Base-by-base conservation (phyloP, 2,888 invertebrate genomes). In the Coelogynopora nodosa region DNA sequence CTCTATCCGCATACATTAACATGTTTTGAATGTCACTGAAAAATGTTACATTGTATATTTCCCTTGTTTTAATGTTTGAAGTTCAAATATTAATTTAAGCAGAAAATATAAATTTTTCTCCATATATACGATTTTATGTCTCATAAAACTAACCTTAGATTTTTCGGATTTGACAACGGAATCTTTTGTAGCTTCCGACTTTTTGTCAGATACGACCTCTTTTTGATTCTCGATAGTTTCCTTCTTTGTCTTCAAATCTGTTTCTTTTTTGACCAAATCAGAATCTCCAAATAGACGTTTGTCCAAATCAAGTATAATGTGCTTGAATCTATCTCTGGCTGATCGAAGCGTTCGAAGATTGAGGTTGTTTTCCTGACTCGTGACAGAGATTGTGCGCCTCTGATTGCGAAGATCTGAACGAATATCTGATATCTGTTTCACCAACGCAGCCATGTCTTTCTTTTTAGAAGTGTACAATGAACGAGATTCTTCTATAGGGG, bases 291-390 rank as follows among this genome's bases (percentile, higher is more conserved):
- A 10, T 2, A 74, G 23, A 23, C 74, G 74, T 74, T 74, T 74
- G 5, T 74, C 74, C 74, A 74, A 74, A 74, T 74, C 74, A 74
- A 74, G 2, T n/a, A 74, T 13, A 74, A 74, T 74, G 74, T 74
- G 74, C 74, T 74, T 74, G 23, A 74, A 23, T 26, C 74, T 74
- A 23, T 74, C 74, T 26, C 23, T 74, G 5, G 74, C 74, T 5
- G 74, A 74, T 5, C 74, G 74, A 23, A 74, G 27, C 2, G 74
- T 74, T 74, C 74, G 18, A 5, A 74, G 5, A 74, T 74, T 74
- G 2, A 74, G 18, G 23, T 13, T 74, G 27, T 74, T 74, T 74
- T 74, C 74, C 23, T 74, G 74, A 74, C 10, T 13, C 2, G 74
- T 74, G 5, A 23, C 5, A 74, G 74, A 74, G 18, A 74, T 74